Conservation (phyloP, 1,140 invertebrate species). For the Geopemphigus sp. region DNA sequence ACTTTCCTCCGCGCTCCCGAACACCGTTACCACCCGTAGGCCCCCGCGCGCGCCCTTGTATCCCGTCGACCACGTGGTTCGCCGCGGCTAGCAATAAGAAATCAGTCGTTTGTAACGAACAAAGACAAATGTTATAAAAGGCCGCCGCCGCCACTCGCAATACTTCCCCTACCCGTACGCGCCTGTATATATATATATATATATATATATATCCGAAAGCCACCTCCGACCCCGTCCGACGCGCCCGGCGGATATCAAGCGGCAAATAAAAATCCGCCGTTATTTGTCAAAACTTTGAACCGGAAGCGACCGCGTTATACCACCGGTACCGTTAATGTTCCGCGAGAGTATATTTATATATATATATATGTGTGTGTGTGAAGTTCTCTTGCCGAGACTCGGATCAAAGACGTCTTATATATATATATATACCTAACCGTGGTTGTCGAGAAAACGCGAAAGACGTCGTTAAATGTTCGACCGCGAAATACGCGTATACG, state of each 20-base stretch:
- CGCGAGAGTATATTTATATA: not conserved
- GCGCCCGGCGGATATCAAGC: constrained; percentile 19
- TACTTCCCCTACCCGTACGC: not conserved
- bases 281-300: constrained; percentile 42
- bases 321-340: not conserved
- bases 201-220: constrained; percentile 2
- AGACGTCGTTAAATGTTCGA: no score
- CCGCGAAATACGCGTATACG: no score
- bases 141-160: constrained; percentile 23
- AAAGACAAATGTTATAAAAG: constrained; percentile 51
- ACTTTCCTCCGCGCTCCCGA: not conserved
- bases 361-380: not conserved
- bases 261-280: constrained; percentile 44
- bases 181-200: no score
- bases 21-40: not conserved
- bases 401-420: not conserved
- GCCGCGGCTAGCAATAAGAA: constrained; percentile 48
- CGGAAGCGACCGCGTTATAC: not conserved
- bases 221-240: not conserved
- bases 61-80: constrained; percentile 3
- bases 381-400: not conserved
- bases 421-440: not conserved
- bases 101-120: constrained; percentile 51
- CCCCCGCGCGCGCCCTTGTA: not conserved
- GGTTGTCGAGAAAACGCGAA: no score